These are phyloP conservation scores for Brotula barbata DNA, from an alignment of 2,797 vertebrate species.

Conservation along the genomic window DNA sequence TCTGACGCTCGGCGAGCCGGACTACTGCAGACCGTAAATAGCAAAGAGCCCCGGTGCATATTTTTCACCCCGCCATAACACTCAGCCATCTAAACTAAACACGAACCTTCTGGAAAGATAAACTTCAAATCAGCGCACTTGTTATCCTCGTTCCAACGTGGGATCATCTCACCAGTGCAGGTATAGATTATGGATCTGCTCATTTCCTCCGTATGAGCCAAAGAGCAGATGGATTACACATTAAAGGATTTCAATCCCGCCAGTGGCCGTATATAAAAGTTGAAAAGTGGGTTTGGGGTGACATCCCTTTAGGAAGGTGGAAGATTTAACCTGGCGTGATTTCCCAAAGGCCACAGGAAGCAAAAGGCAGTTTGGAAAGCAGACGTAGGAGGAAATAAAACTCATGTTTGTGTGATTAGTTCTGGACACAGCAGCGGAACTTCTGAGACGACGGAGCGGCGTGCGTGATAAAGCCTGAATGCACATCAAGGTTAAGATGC, in stretches of 20 bases:
- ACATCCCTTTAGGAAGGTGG: constrained; percentile 59
- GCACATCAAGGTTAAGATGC: constrained; percentile 39
- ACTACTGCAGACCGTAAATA: constrained; percentile 35
- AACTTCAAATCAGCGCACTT: constrained; percentile 54
- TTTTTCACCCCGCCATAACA: constrained; percentile 41
- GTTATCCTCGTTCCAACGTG: constrained; percentile 45
- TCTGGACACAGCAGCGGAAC: constrained; percentile 15
- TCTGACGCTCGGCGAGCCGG: constrained; percentile 42
- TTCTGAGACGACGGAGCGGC: constrained; percentile 29
- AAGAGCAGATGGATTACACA: constrained; percentile 74
- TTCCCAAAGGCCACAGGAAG: constrained; percentile 58
- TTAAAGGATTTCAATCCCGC: constrained; percentile 64
- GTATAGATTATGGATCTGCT: constrained; percentile 71
- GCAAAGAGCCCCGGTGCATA: constrained; percentile 31
- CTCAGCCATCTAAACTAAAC: constrained; percentile 46
- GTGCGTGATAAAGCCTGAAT: constrained; percentile 29
- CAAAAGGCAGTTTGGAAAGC: constrained; percentile 49
- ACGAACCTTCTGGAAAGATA: constrained; percentile 51
- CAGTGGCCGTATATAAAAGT: constrained; percentile 59
- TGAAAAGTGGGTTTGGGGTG: constrained; percentile 48
- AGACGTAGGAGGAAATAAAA: constrained; percentile 56
- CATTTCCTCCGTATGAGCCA: constrained; percentile 66
- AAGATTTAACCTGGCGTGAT: constrained; percentile 66
- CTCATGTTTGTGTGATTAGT: constrained; percentile 43
- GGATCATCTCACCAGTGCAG: constrained; percentile 54